These are phyloP conservation scores for Calephelis nemesis DNA, from an alignment of 1,140 invertebrate species.

Conservation along the genomic window DNA sequence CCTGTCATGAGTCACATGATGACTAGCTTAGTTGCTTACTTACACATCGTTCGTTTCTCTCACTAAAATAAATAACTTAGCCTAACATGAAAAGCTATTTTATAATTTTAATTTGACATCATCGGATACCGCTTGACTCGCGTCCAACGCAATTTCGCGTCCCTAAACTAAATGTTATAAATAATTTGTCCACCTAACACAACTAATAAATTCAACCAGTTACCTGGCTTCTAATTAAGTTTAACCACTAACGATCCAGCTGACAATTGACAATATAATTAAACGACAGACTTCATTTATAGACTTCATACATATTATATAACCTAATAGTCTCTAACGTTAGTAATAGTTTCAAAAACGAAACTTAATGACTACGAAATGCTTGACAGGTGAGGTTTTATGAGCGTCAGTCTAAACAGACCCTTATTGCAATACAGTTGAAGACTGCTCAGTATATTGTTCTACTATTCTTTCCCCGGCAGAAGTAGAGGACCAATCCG, in stretches of 20 bases:
- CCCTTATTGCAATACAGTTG: constrained; percentile 48
- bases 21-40: constrained; percentile 76
- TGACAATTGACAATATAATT: constrained; percentile 55
- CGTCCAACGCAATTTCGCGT: constrained; percentile 31
- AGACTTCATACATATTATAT: constrained; percentile 25
- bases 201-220: constrained; percentile 55
- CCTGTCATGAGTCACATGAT: constrained; percentile 51
- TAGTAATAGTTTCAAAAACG: constrained; percentile 70
- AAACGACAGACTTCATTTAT: constrained; percentile 45
- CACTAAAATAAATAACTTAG: constrained; percentile 78
- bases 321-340: constrained; percentile 69
- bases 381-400: constrained; percentile 64
- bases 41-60: constrained; percentile 65
- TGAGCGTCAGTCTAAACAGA: constrained; percentile 24
- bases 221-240: constrained; percentile 50
- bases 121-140: constrained; percentile 46
- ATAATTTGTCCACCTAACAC: constrained; percentile 74
- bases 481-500: constrained; percentile 16
- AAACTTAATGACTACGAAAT: constrained; percentile 71
- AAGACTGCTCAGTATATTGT: constrained; percentile 29
- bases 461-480: constrained; percentile 29
- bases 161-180: constrained; percentile 55
- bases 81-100: constrained; percentile 55
- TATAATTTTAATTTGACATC: constrained; percentile 20
- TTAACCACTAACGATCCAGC: constrained; percentile 39